phyloP scores from a whole-genome alignment of 2,888 invertebrate genomes.

The Acanthosepion esculentum region DNA sequence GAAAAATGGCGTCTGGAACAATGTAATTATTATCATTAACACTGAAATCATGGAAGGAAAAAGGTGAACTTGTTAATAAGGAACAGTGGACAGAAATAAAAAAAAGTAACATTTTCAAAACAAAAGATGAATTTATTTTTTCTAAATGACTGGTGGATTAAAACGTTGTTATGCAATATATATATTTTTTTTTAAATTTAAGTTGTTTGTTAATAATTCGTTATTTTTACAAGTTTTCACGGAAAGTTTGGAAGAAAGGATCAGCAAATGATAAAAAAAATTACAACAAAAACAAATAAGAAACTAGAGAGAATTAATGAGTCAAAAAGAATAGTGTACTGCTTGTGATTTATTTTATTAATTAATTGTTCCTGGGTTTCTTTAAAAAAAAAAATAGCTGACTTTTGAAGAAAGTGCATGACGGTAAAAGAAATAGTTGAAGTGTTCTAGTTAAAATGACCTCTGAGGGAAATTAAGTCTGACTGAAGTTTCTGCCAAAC shows the following conservation, averaged over 20 bases:
- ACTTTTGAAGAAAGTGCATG: background rate
- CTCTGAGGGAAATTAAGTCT: background rate
- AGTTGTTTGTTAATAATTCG: background rate
- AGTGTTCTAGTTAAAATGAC: background rate
- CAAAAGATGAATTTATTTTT: background rate
- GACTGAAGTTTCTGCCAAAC: background rate
- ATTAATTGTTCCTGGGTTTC: background rate
- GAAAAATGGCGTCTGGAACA: background rate
- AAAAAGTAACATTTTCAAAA: background rate
- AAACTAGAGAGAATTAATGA: background rate
- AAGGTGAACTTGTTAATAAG: background rate
- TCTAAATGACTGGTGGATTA: background rate
- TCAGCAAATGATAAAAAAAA: background rate
- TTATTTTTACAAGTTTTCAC: background rate
- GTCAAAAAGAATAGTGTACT: background rate
- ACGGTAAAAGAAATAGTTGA: background rate
- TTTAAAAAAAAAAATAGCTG: background rate
- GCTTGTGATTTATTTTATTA: background rate
- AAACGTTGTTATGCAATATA: background rate
- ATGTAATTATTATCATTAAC: conserved; percentile 8
- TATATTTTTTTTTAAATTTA: background rate
- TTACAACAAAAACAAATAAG: background rate
- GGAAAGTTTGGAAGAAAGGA: background rate
- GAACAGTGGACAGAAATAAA: background rate
- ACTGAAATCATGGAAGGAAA: background rate